Conservation (phyloP, 2,888 invertebrate genomes). For the Mesopsocus fuscifrons region DNA sequence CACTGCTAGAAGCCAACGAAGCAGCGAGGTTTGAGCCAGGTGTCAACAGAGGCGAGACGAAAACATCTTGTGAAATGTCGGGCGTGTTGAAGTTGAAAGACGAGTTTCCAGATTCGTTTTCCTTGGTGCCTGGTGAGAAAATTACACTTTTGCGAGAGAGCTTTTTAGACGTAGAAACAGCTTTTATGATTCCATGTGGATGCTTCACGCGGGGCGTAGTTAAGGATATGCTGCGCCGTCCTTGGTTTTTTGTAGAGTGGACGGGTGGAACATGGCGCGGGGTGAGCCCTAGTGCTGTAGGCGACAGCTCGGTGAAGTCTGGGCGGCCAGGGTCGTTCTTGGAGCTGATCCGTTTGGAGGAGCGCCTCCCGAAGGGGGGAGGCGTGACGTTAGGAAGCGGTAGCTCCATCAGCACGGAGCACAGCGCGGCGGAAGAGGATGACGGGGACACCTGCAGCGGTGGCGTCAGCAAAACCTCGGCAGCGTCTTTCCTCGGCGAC, state of each 20-base stretch:
- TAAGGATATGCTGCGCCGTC: background rate
- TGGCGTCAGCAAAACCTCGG: background rate
- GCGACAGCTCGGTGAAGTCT: background rate
- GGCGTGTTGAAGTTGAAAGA: background rate
- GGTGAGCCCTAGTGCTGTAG: background rate
- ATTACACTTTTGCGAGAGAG: background rate
- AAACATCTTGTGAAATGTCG: background rate
- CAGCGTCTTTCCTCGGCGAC: background rate
- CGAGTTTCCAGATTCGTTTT: background rate
- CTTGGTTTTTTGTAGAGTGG: background rate
- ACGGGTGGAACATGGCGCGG: background rate
- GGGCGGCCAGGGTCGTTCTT: background rate
- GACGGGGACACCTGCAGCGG: background rate
- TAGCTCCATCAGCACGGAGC: background rate
- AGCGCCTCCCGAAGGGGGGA: background rate
- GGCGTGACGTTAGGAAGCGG: background rate
- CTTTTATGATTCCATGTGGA: background rate
- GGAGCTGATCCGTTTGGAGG: background rate
- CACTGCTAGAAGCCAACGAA: background rate
- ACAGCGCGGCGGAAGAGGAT: background rate
- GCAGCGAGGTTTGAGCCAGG: too few relatives aligned
- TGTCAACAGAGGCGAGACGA: background rate
- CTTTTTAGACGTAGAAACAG: slow-evolving; percentile 1
- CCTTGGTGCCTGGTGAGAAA: background rate
- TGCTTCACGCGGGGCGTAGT: background rate